Evolutionary conservation across 2,113 vertebrate genomes (phyloP).

Genomic region (Ceuthmochares aereus): DNA sequence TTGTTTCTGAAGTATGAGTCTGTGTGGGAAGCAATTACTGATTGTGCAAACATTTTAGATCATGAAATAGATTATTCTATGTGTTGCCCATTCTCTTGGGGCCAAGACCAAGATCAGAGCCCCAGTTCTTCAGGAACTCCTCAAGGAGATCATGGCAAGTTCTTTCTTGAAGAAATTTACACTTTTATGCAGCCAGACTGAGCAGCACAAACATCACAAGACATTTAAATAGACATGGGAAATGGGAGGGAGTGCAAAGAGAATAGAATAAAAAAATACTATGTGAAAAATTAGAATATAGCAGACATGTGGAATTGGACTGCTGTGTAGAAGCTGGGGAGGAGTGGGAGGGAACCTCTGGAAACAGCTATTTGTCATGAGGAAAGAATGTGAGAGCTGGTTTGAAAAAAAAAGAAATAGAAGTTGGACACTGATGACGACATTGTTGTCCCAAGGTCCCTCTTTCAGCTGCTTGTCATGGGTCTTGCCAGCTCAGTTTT

Average conservation of each 20-base stretch:
- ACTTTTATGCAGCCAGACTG: rapidly evolving
- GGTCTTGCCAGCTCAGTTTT: conserved; percentile 7
- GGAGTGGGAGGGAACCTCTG: conserved; percentile 10
- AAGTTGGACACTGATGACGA: neutral
- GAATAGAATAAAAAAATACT: neutral
- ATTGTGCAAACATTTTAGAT: conserved; percentile 12
- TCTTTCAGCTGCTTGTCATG: conserved; percentile 36
- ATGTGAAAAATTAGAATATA: neutral
- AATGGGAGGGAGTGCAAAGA: neutral
- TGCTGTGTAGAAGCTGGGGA: neutral
- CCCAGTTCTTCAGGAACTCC: neutral
- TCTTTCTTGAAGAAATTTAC: neutral
- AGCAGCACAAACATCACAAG: neutral
- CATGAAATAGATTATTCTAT: neutral
- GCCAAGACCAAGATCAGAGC: neutral
- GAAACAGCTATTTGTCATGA: neutral
- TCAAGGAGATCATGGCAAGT: neutral
- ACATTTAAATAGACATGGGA: neutral
- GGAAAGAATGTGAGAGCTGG: conserved; percentile 1
- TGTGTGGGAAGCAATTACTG: conserved; percentile 9
- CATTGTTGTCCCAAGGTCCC: neutral
- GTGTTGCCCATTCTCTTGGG: neutral
- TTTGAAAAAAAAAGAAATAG: neutral
- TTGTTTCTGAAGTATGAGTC: neutral
- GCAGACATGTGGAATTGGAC: neutral